Evolutionary conservation across 2,888 invertebrate species (phyloP).

Genomic region (Dichetophora obliterata): DNA sequence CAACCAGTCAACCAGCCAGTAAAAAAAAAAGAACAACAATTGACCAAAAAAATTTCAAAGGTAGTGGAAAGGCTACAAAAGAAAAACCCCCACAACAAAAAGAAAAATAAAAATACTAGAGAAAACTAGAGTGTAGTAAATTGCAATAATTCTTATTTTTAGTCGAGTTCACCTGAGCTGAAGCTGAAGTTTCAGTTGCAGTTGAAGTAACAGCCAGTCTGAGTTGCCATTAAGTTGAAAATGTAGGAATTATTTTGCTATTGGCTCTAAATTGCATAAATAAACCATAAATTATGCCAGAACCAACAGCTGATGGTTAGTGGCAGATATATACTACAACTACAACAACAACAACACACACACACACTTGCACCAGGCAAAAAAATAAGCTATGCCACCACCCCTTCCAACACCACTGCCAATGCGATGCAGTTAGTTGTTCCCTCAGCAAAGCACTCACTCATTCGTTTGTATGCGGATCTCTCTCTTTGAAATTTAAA

Average conservation of each 20-base stretch:
- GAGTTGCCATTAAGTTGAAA: not conserved
- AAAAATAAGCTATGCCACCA: not conserved
- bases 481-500: not conserved
- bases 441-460: not conserved
- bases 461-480: not conserved
- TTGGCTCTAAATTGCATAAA: conserved; percentile 22
- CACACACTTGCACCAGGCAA: not conserved
- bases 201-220: not conserved
- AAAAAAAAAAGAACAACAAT: not conserved
- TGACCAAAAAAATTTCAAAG: not conserved
- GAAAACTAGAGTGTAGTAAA: conserved; percentile 1
- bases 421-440: not conserved
- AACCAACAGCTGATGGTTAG: conserved; percentile 23
- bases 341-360: conserved; percentile 16
- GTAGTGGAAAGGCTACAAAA: not conserved
- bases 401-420: not conserved
- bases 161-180: not conserved
- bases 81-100: not conserved
- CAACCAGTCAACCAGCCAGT: not conserved
- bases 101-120: not conserved
- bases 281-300: conserved; percentile 34
- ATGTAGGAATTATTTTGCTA: not conserved
- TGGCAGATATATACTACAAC: not conserved
- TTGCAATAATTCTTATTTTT: conserved; percentile 10
- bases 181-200: not conserved